phyloP scores from a whole-genome alignment of 2,888 invertebrate genomes.

The Imbricaverruca yamaguchii region DNA sequence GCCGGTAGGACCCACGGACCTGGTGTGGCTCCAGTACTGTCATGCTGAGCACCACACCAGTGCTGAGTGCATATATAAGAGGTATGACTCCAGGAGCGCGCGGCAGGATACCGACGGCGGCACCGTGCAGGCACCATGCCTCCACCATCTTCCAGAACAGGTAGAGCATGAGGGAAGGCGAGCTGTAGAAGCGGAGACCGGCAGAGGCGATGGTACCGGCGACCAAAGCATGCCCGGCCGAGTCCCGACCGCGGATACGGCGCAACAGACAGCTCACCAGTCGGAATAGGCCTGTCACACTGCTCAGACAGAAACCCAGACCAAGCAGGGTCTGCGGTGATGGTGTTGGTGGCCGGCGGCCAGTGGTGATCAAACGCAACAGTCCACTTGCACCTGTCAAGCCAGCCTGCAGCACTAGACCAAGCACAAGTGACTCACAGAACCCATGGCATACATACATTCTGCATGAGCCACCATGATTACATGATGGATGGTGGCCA shows the following conservation, averaged over 20 bases:
- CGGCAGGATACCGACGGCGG: slow-evolving; percentile 56
- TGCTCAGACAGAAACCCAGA: not conserved
- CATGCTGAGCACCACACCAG: slow-evolving; percentile 66
- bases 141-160: slow-evolving; percentile 74
- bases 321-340: not conserved
- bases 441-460: not conserved
- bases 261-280: slow-evolving; percentile 58
- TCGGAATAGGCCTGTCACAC: slow-evolving; percentile 42
- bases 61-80: slow-evolving; percentile 65
- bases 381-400: not conserved
- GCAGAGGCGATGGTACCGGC: slow-evolving; percentile 63
- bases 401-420: not conserved
- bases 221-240: slow-evolving; percentile 55
- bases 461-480: not conserved
- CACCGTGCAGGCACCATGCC: slow-evolving; percentile 63
- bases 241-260: slow-evolving; percentile 53
- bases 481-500: not conserved
- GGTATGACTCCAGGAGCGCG: slow-evolving; percentile 60
- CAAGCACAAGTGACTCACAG: slow-evolving; percentile 7
- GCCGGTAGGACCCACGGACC: slow-evolving; percentile 72
- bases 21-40: slow-evolving; percentile 70
- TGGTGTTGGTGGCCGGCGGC: not conserved
- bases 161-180: slow-evolving; percentile 69
- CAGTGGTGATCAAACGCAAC: not conserved
- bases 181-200: slow-evolving; percentile 64